phyloP scores from a whole-genome alignment of 2,113 vertebrate genomes.

The Odocoileus virginianus region DNA sequence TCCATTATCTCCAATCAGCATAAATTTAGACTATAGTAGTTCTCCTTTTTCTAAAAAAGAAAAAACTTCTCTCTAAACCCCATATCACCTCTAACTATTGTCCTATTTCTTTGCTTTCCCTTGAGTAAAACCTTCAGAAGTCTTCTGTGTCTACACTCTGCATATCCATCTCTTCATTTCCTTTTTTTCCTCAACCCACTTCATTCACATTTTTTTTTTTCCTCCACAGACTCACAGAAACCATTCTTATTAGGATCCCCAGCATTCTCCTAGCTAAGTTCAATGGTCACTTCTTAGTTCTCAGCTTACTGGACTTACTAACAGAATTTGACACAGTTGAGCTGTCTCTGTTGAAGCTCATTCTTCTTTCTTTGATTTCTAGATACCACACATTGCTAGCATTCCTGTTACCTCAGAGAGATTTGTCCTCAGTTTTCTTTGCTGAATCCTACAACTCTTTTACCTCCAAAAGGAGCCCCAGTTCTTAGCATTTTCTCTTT shows the following conservation, averaged over 20 bases:
- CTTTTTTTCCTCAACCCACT: not conserved
- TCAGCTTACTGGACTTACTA: not conserved
- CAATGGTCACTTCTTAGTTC: not conserved
- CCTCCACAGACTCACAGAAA: not conserved
- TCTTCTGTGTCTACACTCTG: not conserved
- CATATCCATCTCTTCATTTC: not conserved
- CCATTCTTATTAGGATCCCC: not conserved
- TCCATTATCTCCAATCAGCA: not conserved
- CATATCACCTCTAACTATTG: not conserved
- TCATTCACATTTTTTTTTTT: not conserved
- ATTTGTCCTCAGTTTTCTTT: not conserved
- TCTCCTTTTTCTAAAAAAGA: not conserved
- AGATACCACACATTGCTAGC: not conserved
- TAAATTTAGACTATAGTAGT: not conserved
- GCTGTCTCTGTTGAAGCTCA: not conserved
- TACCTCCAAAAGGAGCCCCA: not conserved
- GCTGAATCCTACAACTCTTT: not conserved
- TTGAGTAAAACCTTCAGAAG: not conserved
- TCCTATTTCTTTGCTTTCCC: not conserved
- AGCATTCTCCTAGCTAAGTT: not conserved
- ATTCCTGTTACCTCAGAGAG: not conserved
- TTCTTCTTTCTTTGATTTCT: not conserved
- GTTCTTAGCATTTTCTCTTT: not conserved
- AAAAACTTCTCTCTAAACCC: not conserved
- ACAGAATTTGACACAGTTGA: not conserved